A percentile compares a stretch with the other conserved stretches of the same genome.
Evolutionary conservation across 2,888 invertebrate genomes (phyloP).

Genomic region (Netelia fuscicornis): DNA sequence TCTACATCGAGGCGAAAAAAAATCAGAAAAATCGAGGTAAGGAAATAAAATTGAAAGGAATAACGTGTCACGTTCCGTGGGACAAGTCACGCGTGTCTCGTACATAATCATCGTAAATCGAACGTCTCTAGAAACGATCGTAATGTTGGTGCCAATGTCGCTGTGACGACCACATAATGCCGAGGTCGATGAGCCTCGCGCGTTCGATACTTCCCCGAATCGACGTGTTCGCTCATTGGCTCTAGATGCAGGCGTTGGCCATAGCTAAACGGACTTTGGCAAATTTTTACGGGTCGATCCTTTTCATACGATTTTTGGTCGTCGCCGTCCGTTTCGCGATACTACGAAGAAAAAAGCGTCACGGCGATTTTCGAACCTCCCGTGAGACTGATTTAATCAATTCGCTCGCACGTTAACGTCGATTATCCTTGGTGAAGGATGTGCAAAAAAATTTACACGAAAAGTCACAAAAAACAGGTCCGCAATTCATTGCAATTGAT

Average conservation of each 20-base stretch:
- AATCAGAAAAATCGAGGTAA: neutral
- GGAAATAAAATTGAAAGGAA: constrained; percentile 7
- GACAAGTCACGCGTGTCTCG: constrained; percentile 32
- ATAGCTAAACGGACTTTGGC: neutral
- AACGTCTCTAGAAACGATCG: constrained; percentile 28
- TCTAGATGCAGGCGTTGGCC: neutral
- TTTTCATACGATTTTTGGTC: neutral
- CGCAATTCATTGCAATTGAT: too few relatives aligned
- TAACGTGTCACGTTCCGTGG: constrained; percentile 26
- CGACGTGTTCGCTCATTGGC: neutral
- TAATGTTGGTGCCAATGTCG: neutral
- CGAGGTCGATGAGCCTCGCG: neutral
- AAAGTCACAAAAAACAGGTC: neutral
- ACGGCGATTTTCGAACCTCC: constrained; percentile 4
- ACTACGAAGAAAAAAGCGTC: constrained; percentile 7
- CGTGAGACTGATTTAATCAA: constrained; percentile 11
- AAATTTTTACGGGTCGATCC: neutral
- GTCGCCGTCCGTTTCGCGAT: neutral
- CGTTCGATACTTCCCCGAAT: constrained; percentile 40
- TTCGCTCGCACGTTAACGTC: neutral
- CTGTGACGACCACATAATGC: neutral
- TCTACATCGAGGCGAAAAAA: neutral
- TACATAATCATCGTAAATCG: constrained; percentile 14
- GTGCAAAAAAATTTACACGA: neutral
- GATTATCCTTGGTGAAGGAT: constrained; percentile 13